Base-by-base conservation (phyloP, 2,888 invertebrate genomes). In the Eupithecia insigniata region DNA sequence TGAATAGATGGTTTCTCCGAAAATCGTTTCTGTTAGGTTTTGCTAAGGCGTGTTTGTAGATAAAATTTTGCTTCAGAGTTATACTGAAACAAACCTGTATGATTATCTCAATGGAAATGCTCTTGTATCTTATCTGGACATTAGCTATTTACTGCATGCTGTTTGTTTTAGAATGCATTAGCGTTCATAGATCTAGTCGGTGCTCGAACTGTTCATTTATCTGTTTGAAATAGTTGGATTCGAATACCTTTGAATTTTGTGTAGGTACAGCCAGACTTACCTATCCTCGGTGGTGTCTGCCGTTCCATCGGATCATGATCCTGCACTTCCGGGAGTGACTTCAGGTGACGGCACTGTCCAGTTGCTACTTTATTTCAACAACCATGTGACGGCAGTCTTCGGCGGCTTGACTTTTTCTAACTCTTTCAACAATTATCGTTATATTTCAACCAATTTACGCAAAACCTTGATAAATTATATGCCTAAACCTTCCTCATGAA, bases 131-230 rank as follows among this genome's bases (percentile, higher is more conserved):
- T 66, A 72, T 74, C 69, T 69, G 46, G 58, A 34, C 43, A 55
- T 55, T 55, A 70, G 43, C 62, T 64, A 39, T 70, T 73, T 43
- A 58, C 46, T 74, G 68, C 62, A 71, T 64, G 51, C 62, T 74
- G 74, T 74, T 69, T 66, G 62, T 67, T 71, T 69, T 67, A 67
- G 66, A 30, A 61, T 55, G 66, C 75, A 75, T 74, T 72, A 70
- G 72, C 69, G 66, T 65, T 66, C 43, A 65, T 68, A 62, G 55
- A 69, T 72, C 72, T 72, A 61, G 69, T 39, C 58, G 39, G 28
- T 74, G 43, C 69, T 69, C 62, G 69, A 69, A 65, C 60, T n/a
- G 26, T 14, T 0, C 6, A 34, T 2, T 34, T 60, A 18, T 30
- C 30, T 60, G 18, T 64, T 67, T 32, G 60, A 43, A 32, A 34